A percentile compares a stretch with the other conserved stretches of the same genome.
Evolutionary conservation across 2,113 vertebrate species (phyloP).

Genomic region (Morone saxatilis): DNA sequence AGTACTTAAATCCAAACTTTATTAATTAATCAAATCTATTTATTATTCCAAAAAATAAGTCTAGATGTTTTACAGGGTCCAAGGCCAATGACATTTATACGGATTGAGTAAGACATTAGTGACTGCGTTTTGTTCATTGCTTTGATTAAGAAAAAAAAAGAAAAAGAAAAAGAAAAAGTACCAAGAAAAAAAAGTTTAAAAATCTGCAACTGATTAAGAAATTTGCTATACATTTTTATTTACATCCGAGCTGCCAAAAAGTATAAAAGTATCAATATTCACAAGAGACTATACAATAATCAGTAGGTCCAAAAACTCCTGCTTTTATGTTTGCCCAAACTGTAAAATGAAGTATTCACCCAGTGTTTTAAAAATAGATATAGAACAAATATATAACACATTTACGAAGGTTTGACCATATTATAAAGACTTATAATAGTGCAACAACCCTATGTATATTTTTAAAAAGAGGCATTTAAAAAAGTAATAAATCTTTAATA

Average conservation of each 20-base stretch:
- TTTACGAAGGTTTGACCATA: conserved; percentile 82
- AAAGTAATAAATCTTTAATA: conserved; percentile 73
- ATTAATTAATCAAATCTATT: conserved; percentile 46
- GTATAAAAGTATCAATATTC: conserved; percentile 90
- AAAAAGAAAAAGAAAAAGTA: conserved; percentile 84
- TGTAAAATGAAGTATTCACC: conserved; percentile 85
- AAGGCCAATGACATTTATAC: conserved; percentile 59
- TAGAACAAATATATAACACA: conserved; percentile 83
- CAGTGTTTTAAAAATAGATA: conserved; percentile 89
- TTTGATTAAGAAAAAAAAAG: conserved; percentile 76
- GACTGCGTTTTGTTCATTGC: conserved; percentile 71
- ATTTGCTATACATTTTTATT: conserved; percentile 94
- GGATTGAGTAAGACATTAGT: conserved; percentile 76
- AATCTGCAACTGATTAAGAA: conserved; percentile 88
- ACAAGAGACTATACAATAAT: conserved; percentile 91
- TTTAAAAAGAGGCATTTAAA: conserved; percentile 71
- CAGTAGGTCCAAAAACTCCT: conserved; percentile 88
- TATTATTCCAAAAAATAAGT: conserved; percentile 33
- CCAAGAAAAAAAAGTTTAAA: conserved; percentile 81
- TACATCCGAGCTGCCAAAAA: conserved; percentile 98
- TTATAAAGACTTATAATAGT: conserved; percentile 81
- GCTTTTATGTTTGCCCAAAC: conserved; percentile 84
- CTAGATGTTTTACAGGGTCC: conserved; percentile 51
- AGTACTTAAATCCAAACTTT: conserved; percentile 64
- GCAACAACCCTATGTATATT: conserved; percentile 83